Percentiles rank a stretch among this genome's conserved stretches.
Conservation (phyloP, 2,888 invertebrate genomes). For the Tolmerus cingulatus region DNA sequence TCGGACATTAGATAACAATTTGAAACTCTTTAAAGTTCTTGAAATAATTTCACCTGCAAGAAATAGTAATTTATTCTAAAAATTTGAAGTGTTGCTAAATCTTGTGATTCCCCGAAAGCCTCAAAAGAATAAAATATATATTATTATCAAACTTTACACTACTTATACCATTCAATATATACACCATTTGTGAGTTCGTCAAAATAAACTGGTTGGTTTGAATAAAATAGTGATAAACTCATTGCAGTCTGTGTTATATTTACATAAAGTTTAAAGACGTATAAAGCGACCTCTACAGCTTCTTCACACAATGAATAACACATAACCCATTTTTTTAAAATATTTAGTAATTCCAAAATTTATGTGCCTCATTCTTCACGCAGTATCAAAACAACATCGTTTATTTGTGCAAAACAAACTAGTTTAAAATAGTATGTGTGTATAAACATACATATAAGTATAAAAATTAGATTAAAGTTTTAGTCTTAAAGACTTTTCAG, state of each 20-base stretch:
- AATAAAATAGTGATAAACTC: neutral
- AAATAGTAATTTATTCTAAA: too few relatives aligned
- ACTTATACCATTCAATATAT: neutral
- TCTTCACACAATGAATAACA: neutral
- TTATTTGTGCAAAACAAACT: neutral
- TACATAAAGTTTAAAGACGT: neutral
- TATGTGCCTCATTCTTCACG: neutral
- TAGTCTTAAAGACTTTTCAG: neutral
- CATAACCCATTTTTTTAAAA: neutral
- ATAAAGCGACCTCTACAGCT: neutral
- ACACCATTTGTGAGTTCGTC: neutral
- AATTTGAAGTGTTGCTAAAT: too few relatives aligned
- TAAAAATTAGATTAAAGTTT: neutral
- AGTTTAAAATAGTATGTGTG: neutral
- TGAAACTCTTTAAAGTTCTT: too few relatives aligned
- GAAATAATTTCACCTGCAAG: too few relatives aligned
- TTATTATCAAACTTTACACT: neutral
- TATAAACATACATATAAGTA: neutral
- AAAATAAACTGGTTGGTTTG: neutral
- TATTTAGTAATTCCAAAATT: neutral
- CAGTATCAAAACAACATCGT: neutral
- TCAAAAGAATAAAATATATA: neutral
- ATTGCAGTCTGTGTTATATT: neutral
- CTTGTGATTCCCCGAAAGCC: neutral
- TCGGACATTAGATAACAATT: too few relatives aligned